Conservation (phyloP, 2,797 vertebrate genomes). For the Crocidura indochinensis region DNA sequence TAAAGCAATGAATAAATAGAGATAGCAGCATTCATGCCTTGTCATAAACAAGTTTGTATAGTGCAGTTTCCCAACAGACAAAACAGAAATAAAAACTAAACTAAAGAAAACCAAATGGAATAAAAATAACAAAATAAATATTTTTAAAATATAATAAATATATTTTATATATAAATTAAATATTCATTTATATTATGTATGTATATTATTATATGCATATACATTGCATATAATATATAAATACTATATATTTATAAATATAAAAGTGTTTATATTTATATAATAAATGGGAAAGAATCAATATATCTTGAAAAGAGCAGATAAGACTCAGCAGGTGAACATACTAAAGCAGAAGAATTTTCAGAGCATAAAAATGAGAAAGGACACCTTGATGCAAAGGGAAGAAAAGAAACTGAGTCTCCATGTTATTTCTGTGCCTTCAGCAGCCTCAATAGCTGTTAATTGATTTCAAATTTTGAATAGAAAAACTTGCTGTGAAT, state of each 20-base stretch:
- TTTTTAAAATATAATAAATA: too few relatives aligned
- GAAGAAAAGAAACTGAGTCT: neutral
- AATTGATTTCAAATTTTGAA: constrained; percentile 52
- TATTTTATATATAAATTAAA: too few relatives aligned
- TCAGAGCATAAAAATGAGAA: neutral
- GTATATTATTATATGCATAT: too few relatives aligned
- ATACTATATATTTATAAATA: too few relatives aligned
- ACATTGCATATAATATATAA: too few relatives aligned
- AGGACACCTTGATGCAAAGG: accelerated
- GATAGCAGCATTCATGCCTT: neutral
- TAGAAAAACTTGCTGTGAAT: constrained; percentile 1
- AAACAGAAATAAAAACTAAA: constrained; percentile 16
- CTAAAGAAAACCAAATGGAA: neutral
- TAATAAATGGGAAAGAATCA: neutral
- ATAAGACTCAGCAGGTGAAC: neutral
- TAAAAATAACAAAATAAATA: neutral
- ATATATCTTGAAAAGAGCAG: neutral
- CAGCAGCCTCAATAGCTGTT: neutral
- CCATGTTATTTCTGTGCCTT: neutral
- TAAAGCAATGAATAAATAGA: neutral
- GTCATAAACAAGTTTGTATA: neutral
- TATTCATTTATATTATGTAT: too few relatives aligned
- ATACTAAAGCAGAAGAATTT: neutral
- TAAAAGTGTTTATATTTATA: too few relatives aligned
- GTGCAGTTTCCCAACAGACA: neutral